Evolutionary conservation across 2,797 vertebrate genomes (phyloP).

Genomic region (Gouania willdenowi): DNA sequence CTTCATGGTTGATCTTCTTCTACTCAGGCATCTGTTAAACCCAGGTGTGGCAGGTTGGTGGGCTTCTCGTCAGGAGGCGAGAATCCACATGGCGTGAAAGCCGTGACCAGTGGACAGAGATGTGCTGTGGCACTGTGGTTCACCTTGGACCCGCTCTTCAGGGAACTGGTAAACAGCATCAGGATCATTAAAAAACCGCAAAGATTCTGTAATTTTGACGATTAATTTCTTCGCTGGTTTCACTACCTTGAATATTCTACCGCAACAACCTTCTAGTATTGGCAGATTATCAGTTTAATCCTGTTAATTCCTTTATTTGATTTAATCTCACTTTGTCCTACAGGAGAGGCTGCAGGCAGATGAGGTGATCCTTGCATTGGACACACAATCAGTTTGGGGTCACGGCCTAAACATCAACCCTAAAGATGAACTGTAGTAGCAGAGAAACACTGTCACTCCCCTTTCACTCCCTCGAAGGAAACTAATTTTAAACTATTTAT

Average conservation of each 20-base stretch:
- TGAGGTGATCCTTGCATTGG: constrained; percentile 85
- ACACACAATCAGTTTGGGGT: constrained; percentile 73
- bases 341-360: constrained; percentile 94
- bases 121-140: constrained; percentile 97
- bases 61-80: constrained; percentile 95
- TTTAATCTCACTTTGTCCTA: background rate
- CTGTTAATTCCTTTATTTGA: too few species aligned
- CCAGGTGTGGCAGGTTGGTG: constrained; percentile 91
- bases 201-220: too few species aligned
- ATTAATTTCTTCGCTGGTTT: too few species aligned
- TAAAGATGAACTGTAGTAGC: constrained; percentile 87
- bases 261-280: too few species aligned
- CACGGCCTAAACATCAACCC: constrained; percentile 85
- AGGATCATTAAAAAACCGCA: background rate
- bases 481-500: constrained; percentile 88
- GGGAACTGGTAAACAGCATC: constrained; percentile 84
- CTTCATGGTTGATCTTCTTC: background rate
- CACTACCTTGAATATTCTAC: too few species aligned
- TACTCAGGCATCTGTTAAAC: constrained; percentile 89
- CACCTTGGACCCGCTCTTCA: constrained; percentile 92
- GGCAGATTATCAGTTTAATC: too few species aligned
- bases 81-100: constrained; percentile 95
- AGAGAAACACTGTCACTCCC: constrained; percentile 17
- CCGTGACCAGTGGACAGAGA: constrained; percentile 90
- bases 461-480: constrained; percentile 12